Percentiles rank a stretch among this genome's conserved stretches.
Conservation (phyloP, 2,888 invertebrate species). For the Priocnemis perturbator region DNA sequence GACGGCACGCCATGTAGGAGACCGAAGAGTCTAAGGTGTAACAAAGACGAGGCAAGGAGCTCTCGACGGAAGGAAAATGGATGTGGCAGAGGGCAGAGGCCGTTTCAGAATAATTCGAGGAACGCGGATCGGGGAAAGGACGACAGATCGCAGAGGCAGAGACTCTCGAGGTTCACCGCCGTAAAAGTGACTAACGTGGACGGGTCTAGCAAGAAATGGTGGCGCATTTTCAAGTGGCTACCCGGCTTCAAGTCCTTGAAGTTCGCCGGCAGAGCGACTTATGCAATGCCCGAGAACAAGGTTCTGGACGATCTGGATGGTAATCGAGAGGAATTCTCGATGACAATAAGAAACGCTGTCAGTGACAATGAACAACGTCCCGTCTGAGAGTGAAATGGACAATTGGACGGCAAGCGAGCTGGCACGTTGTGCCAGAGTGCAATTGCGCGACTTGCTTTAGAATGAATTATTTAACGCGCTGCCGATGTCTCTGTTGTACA, state of each 20-base stretch:
- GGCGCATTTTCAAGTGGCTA: slow-evolving; percentile 67
- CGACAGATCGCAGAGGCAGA: neutral
- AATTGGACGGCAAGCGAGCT: no score
- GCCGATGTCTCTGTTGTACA: no score
- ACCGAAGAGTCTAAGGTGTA: neutral
- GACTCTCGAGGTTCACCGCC: slow-evolving; percentile 23
- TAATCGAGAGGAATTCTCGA: slow-evolving; percentile 62
- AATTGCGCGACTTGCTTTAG: no score
- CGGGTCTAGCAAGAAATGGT: slow-evolving; percentile 59
- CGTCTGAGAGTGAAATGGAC: slow-evolving; percentile 37
- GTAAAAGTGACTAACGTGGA: slow-evolving; percentile 31
- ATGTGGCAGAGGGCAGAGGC: neutral
- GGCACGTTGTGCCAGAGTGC: no score
- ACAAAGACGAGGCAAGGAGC: neutral
- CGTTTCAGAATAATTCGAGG: neutral
- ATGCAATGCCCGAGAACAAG: slow-evolving; percentile 41
- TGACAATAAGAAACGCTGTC: slow-evolving; percentile 65
- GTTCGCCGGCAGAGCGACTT: slow-evolving; percentile 42
- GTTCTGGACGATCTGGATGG: slow-evolving; percentile 55
- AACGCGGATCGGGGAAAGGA: neutral
- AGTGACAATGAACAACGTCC: slow-evolving; percentile 46
- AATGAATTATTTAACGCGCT: no score
- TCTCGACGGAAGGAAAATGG: neutral
- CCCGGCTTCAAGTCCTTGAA: slow-evolving; percentile 60
- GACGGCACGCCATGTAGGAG: neutral